Base-by-base conservation (phyloP, 92 coral and sea anemone genomes). In the Siderastrea siderea region DNA sequence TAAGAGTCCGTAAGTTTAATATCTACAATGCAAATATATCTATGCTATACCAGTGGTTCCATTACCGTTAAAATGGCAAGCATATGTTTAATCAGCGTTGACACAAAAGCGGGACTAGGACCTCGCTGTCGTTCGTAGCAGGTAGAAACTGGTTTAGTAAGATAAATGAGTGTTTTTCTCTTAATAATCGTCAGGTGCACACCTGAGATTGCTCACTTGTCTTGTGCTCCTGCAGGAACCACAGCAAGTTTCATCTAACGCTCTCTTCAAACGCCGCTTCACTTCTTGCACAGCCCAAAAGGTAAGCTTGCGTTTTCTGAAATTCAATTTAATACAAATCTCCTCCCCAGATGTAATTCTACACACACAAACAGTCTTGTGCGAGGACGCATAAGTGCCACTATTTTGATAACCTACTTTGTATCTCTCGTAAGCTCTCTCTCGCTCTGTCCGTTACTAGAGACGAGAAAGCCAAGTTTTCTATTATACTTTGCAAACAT, bases 11-110 rank as follows among this genome's bases (percentile, higher is more conserved):
- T 16, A 70, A 44, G 38, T 53, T 5, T 50, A 17, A 64, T 53
- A 71, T 58, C 78, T 71, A 54, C 78, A 82, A 81, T 69, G 78
- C 69, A 55, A 82, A 70, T 70, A 11, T 58, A 26, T 82, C 68
- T 43, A 46, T 47, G 78, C 43, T 49, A 58, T 73, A 63, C 75
- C 53, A 13, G 70, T 57, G 68, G 78, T 79, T 6, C 19, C 50
- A 73, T 75, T 75, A 15, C 52, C 44, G 74, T 74, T 52, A 73
- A 74, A 58, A 73, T 60, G 81, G 79, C 72, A 83, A 48, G 87
- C 80, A 73, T 76, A 62, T 84, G 74, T 84, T 64, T 79, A n/a
- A n/a, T n/a, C n/a, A n/a, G n/a, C n/a, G n/a, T 74, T 84, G n/a
- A 73, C 61, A 84, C 87, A 84, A 84, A 57, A 62, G 72, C 16